Conservation (phyloP, 2,797 vertebrate genomes). For the Pangasius mekongensis region DNA sequence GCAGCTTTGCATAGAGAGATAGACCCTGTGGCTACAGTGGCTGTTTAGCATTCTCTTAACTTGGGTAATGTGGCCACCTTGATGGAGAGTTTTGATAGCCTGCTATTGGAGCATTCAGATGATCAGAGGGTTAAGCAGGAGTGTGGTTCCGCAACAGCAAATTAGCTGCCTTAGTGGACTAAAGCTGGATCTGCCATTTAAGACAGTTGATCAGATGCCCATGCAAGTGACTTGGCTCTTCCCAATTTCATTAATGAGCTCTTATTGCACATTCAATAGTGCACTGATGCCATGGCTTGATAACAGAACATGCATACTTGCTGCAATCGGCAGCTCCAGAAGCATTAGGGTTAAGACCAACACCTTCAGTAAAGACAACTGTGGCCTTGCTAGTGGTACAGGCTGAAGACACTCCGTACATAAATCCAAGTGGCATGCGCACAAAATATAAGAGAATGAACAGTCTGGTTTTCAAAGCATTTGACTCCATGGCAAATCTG, state of each 20-base stretch:
- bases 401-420: not conserved
- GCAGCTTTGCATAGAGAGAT: not conserved
- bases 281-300: not conserved
- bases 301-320: not conserved
- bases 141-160: not conserved
- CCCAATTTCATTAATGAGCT: not conserved
- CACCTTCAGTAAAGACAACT: not conserved
- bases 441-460: not conserved
- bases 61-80: not conserved
- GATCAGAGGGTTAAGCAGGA: not conserved
- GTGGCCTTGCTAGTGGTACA: not conserved
- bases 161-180: not conserved
- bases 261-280: not conserved
- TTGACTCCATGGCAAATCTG: not conserved
- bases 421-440: not conserved
- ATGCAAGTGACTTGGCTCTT: not conserved
- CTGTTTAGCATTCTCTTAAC: not conserved
- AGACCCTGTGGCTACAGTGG: not conserved
- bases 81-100: not conserved
- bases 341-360: not conserved
- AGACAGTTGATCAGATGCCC: not conserved
- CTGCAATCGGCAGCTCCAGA: not conserved
- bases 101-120: not conserved
- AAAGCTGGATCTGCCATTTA: not conserved
- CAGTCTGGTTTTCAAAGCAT: not conserved